Base-by-base conservation (phyloP, 2,113 vertebrate genomes). In the Campylorhamphus procurvoides region DNA sequence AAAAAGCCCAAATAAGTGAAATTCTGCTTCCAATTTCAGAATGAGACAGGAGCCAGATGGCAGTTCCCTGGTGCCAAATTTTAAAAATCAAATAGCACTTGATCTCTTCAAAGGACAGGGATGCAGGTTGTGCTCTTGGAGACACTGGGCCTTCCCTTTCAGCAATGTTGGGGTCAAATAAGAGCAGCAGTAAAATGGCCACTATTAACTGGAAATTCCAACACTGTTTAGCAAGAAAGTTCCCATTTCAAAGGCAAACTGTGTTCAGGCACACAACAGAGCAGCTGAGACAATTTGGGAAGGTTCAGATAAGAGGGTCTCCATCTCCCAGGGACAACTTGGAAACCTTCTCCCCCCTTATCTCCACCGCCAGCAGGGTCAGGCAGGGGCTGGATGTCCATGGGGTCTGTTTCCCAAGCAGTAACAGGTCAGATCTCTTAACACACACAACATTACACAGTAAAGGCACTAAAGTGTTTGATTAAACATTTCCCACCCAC, bases 231-330 rank as follows among this genome's bases (percentile, higher is more conserved):
- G 39, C 12, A 37, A 44, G 18, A 40, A 58, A 44, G 56, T 12
- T 10, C 46, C 29, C 18, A 4, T 35, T 82, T 40, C 46, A 29
- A 29, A 47, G 28, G 13, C 33, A 40, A 49, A 11, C 1, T 6
- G 23, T 7, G 66, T 8, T 73, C 7, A 3, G 1, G 2, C 40
- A 63, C 27, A 3, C 12, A 18, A 15, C 0, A 20, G 4, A 28
- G 10, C 33, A 14, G 39, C 25, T 28, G 18, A 73, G 68, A 29
- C 42, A 20, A 8, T 11, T 3, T 3, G 13, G 37, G 35, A 22
- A 77, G 50, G 55, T 86, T 73, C 72, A 20, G 28, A 14, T 8
- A 33, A 23, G 7, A 18, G 11, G 23, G 23, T 59, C 58, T 59
- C 58, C 58, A 27, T 18, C 59, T 59, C 15, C 12, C 78, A 64